Conservation (phyloP, 2,797 vertebrate genomes). For the Tadarida brasiliensis region DNA sequence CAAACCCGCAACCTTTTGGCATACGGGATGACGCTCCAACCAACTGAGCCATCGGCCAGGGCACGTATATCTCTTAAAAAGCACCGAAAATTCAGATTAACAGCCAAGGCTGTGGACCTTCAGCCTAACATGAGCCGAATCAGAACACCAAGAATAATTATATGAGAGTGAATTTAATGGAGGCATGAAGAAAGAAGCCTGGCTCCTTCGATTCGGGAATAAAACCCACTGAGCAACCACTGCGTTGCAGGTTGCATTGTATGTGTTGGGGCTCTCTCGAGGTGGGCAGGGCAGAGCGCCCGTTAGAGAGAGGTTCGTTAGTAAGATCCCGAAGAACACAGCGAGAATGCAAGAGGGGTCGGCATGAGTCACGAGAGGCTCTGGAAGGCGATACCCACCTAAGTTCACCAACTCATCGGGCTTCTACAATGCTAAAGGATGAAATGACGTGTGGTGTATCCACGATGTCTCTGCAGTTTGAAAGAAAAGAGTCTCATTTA, state of each 20-base stretch:
- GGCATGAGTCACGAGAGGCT: background rate
- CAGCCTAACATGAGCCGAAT: background rate
- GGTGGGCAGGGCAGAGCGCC: background rate
- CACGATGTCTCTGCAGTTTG: background rate
- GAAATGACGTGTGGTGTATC: background rate
- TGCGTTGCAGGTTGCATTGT: rapidly evolving
- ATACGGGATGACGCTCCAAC: background rate
- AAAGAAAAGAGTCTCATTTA: background rate
- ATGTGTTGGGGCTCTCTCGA: background rate
- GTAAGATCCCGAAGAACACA: background rate
- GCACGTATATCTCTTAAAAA: background rate
- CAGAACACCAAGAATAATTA: background rate
- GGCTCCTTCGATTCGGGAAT: background rate
- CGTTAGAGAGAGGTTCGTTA: background rate
- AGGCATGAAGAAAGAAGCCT: background rate
- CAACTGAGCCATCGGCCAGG: background rate
- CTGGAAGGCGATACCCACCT: background rate
- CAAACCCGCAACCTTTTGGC: background rate
- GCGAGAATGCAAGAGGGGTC: background rate
- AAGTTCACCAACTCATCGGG: background rate
- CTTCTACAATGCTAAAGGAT: background rate
- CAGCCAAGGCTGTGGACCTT: background rate
- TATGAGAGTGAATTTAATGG: background rate
- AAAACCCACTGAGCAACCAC: background rate
- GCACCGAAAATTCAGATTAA: background rate